Conservation (phyloP, 2,113 vertebrate species). For the Austrofundulus limnaeus region DNA sequence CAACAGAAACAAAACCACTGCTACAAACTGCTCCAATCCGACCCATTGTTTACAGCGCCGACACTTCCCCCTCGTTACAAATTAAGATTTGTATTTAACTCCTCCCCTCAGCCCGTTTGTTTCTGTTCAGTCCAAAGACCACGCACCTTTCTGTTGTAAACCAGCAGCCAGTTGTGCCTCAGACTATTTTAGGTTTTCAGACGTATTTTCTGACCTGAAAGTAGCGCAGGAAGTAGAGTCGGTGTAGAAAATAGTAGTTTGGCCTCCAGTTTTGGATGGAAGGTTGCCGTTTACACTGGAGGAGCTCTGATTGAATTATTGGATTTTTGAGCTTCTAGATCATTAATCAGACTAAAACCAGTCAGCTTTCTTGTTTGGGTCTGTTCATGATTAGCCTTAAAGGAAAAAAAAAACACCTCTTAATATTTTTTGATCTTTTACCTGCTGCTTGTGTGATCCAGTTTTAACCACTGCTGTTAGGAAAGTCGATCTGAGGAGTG, state of each 20-base stretch:
- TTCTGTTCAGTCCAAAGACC: conserved; percentile 25
- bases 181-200: conserved; percentile 28
- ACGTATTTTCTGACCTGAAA: conserved; percentile 12
- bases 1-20: conserved; percentile 49
- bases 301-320: conserved; percentile 29
- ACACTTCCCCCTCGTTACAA: conserved; percentile 21
- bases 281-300: conserved; percentile 68
- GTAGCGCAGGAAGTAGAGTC: conserved; percentile 14
- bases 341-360: background rate
- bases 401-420: conserved; percentile 6
- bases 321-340: conserved; percentile 23
- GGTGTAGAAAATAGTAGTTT: conserved; percentile 37
- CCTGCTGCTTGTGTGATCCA: conserved; percentile 74
- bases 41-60: conserved; percentile 59
- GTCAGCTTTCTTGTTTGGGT: conserved; percentile 24
- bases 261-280: conserved; percentile 44
- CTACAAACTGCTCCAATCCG: conserved; percentile 26
- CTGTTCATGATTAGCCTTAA: conserved; percentile 2
- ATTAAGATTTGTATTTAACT: conserved; percentile 21
- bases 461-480: conserved; percentile 61
- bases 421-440: conserved; percentile 42
- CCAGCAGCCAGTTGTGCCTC: conserved; percentile 35
- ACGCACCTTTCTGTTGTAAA: conserved; percentile 70
- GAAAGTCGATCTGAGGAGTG: background rate
- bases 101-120: conserved; percentile 13